Percentiles rank a stretch among this genome's conserved stretches.
Conservation (phyloP, 2,888 invertebrate genomes). For the Siphlonurus alternatus region DNA sequence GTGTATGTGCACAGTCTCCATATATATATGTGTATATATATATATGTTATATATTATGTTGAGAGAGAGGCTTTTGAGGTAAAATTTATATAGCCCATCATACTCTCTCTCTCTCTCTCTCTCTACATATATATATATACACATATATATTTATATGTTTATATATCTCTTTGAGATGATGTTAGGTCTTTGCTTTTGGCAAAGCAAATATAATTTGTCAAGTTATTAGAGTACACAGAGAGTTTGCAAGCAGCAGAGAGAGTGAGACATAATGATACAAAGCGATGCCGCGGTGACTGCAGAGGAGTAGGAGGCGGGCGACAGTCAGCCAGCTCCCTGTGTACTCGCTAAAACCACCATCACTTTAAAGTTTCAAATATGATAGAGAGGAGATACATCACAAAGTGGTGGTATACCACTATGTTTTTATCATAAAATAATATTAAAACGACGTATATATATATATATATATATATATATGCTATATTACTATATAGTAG, state of each 20-base stretch:
- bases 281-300: background rate
- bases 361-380: background rate
- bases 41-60: no score
- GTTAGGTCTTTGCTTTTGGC: background rate
- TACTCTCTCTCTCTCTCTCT: background rate
- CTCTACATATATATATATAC: no score
- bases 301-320: background rate
- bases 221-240: background rate
- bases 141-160: background rate
- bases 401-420: background rate
- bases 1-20: no score
- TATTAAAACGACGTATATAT: background rate
- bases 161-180: background rate
- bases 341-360: background rate
- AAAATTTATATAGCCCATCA: background rate
- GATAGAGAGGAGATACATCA: background rate
- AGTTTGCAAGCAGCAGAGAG: background rate
- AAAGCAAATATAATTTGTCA: constrained; percentile 2
- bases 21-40: no score
- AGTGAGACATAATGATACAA: background rate
- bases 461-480: background rate
- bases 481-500: background rate
- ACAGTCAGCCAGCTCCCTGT: background rate
- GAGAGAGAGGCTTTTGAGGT: background rate
- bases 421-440: background rate